Conservation (phyloP, 92 coral and sea anemone genomes). For the Montipora capitata region DNA sequence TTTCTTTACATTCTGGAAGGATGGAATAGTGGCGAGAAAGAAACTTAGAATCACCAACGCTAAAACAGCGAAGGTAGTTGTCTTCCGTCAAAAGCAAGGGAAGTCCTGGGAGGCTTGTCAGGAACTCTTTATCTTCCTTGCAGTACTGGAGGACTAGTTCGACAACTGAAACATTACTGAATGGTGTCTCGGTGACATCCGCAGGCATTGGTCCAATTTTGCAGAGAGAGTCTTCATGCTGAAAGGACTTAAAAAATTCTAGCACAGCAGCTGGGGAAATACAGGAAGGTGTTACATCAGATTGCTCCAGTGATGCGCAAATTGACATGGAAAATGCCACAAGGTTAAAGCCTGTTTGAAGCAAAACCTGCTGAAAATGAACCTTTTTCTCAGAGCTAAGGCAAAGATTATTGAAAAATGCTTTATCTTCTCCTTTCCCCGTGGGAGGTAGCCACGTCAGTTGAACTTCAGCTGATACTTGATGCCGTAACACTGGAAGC, state of each 20-base stretch:
- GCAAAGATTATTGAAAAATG: slow-evolving; percentile 68
- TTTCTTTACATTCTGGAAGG: slow-evolving; percentile 68
- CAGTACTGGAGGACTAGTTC: slow-evolving; percentile 78
- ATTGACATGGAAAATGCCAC: slow-evolving; percentile 61
- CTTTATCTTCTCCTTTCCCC: slow-evolving; percentile 61
- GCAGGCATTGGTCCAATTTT: slow-evolving; percentile 45
- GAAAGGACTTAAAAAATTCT: slow-evolving; percentile 64
- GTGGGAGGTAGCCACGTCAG: slow-evolving; percentile 82
- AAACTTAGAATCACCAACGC: slow-evolving; percentile 48
- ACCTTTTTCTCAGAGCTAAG: not conserved
- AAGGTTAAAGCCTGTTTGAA: slow-evolving; percentile 75
- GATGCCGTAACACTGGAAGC: slow-evolving; percentile 73
- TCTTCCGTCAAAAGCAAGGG: slow-evolving; percentile 92
- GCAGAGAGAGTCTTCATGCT: slow-evolving; percentile 39
- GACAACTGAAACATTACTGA: slow-evolving; percentile 22
- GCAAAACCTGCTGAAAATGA: slow-evolving; percentile 39
- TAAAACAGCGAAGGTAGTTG: slow-evolving; percentile 60
- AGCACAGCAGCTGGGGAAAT: slow-evolving; percentile 62
- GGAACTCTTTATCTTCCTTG: slow-evolving; percentile 62
- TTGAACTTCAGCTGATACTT: not conserved
- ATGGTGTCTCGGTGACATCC: slow-evolving; percentile 51
- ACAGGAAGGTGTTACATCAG: slow-evolving; percentile 21
- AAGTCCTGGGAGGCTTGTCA: slow-evolving; percentile 74
- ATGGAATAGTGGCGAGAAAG: slow-evolving; percentile 64
- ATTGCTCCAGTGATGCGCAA: slow-evolving; percentile 28